Base-by-base conservation (phyloP, 2,888 invertebrate species). In the Argyresthia goedartella region DNA sequence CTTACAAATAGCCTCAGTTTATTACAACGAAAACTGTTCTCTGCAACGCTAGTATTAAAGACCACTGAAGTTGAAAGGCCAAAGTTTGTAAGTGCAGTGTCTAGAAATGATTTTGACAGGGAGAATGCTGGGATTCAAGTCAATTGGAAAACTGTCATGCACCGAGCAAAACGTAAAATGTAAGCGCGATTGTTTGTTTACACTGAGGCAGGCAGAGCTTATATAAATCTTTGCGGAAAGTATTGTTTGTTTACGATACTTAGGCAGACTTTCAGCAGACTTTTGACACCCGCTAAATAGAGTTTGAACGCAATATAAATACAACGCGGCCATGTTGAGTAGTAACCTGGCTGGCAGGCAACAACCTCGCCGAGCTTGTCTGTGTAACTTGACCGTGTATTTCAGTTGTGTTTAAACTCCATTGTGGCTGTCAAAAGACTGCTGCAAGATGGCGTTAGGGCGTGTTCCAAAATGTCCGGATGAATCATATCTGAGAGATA, bases 141-240 rank as follows among this genome's bases (percentile, higher is more conserved):
- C 72, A 65, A 75, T 75, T 73, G 77, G 67, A 67, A 70, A 68
- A 63, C 73, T 79, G 81, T 78, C 80, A 76, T 64, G 62, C 59
- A 63, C 63, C 65, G 56, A 60, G 59, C 64, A 60, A 59, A 65
- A 63, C 64, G 65, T 62, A 53, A 56, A 56, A 54, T 53, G 55
- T 53, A 50, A 56, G 52, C 53, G 52, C 60, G 58, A 65, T 60
- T 72, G 76, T 73, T 71, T 66, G 14, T 15, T 10, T n/a, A 36
- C 13, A 48, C 14, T 36, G 48, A 36, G 10, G 35, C 15, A 48
- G 47, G 47, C 25, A 25, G 25, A 47, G 11, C 34, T 34, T 8
- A 3, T 39, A 39, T 1, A 39, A n/a, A 39, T n/a, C 3, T 39
- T n/a, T 39, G 3, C 4, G 8, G n/a, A 39, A 10, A 3, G 1